Evolutionary conservation across 2,888 invertebrate genomes (phyloP), one percentile per base, ranked within the genome.

Genomic region (Polyploca ridens): DNA sequence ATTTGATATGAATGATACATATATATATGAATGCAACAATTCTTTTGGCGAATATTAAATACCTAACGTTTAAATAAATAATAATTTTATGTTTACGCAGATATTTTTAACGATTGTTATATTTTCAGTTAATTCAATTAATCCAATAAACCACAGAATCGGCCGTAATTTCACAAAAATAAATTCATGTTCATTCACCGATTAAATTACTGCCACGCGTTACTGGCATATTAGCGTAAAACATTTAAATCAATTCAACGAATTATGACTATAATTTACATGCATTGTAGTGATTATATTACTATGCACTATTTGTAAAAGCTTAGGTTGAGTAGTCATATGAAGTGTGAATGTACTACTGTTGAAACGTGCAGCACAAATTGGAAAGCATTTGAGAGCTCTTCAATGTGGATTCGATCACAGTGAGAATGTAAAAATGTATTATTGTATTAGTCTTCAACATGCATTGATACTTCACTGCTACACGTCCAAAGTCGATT

Each of bases 111-210:
- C 35, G 5, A 14, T 8, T 35, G 3, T 64, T 41, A 61, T 33
- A 59, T 62, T 66, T 44, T 44, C 60, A 61, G 46, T 61, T 61
- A 63, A 65, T 62, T 58, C 62, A 66, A 67, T 69, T 59, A 64
- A 62, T 69, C 64, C 14, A 19, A 38, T 59, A 44, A 63, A 27
- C 62, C 67, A 67, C 60, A 60, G 8, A 2, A 10, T 38, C 8
- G 8, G 8, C 3, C 38, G 10, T 66, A 59, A 62, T 59, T 69
- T 69, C 69, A 60, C 71, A 63, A 61, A 65, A 65, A 63, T 68
- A 64, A 68, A n/a, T 66, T 68, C 62, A 67, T 70, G 71, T 66
- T 35, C 64, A 66, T 13, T 27, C 64, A 64, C 46, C 64, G 62
- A 69, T 70, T 66, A 65, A 69, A 69, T 66, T 57, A 58, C 62